Evolutionary conservation across 2,113 vertebrate species (phyloP), one percentile per base, ranked within the genome.

Genomic region (Phaethon lepturus): DNA sequence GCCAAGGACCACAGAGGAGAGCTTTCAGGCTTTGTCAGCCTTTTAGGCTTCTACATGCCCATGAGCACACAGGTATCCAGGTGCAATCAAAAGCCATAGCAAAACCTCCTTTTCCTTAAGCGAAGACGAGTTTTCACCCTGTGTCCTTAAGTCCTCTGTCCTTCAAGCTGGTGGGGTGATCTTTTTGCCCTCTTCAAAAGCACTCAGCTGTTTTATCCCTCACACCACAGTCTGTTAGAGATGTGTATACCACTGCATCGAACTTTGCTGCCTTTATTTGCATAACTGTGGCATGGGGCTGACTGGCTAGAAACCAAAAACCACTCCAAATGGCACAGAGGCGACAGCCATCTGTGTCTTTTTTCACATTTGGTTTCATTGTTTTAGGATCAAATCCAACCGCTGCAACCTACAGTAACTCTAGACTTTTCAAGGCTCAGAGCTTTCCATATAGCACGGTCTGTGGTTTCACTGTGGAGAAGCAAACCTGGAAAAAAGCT

Each of bases 361-460:
- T 38, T 96, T 93, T 93, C 95, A 90, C 86, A 15, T 95, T 97
- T 18, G 1, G 59, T 84, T 96, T 97, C 88, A 94, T 94, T 97
- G 91, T 94, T 97, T 97, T 96, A 97, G 96, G 97, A 94, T 74
- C 86, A 74, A 93, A 94, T 96, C 97, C 97, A 97, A 93, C 76
- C 11, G 0, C 88, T 93, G 94, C 86, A 92, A 92, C 92, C 94
- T 97, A 49, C 71, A 92, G 96, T 96, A 96, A 96, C 90, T 95
- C 76, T 77, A 97, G 75, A 95, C 94, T 90, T 94, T 11, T 13
- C 73, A 24, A 78, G 79, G 75, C 95, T 92, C 87, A 25, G 53
- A 95, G 91, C 84, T 93, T 90, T 91, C 93, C 79, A 28, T 68
- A 75, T 40, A 92, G 92, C 85, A 72, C 40, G 5, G 40, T 69